Evolutionary conservation across 2,797 vertebrate species (phyloP), one percentile per base, ranked within the genome.

Genomic region (Sebastes vulpes): DNA sequence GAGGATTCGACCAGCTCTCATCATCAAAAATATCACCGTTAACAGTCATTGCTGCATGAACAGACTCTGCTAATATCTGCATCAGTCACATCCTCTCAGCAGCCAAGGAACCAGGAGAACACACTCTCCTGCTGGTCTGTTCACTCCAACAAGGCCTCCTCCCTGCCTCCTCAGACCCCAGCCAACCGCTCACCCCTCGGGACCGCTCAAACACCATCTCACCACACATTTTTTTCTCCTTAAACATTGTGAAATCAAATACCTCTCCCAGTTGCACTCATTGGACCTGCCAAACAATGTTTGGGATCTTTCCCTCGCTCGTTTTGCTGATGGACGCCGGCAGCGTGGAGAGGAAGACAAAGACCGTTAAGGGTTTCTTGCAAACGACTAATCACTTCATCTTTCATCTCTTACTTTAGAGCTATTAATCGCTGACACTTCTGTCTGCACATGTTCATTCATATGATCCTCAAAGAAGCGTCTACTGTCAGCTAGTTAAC

Each of bases 171-270:
- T 82, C 78, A 65, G 71, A 70, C 67, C 67, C 57, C 25, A 4
- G 89, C 93, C 89, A 91, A 86, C 64, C 42, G 4, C 54, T 65
- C 20, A 20, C 65, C 86, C 84, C 68, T 23, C 8, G 79, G 91
- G 91, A 87, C 72, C 42, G 20, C 82, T 95, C 84, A 86, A 83
- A 90, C 66, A 74, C 60, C 87, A 88, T 90, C 83, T 86, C 78
- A 60, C 52, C 82, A 75, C 87, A 92, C 86, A 92, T 94, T 95
- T 90, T 92, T 46, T 46, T 95, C 92, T 91, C 77, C 90, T 91
- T 80, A 84, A 90, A 84, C 89, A 77, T 93, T 92, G 91, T 88
- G 94, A 95, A 95, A 96, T 95, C 82, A 77, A 94, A 94, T 84
- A 88, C 67, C 75, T 85, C 89, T 88, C 67, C 76, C 87, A 93